Percentiles rank a stretch among this genome's conserved stretches.
Evolutionary conservation across 2,797 vertebrate species (phyloP).

Genomic region (Cercopithecus neglectus): DNA sequence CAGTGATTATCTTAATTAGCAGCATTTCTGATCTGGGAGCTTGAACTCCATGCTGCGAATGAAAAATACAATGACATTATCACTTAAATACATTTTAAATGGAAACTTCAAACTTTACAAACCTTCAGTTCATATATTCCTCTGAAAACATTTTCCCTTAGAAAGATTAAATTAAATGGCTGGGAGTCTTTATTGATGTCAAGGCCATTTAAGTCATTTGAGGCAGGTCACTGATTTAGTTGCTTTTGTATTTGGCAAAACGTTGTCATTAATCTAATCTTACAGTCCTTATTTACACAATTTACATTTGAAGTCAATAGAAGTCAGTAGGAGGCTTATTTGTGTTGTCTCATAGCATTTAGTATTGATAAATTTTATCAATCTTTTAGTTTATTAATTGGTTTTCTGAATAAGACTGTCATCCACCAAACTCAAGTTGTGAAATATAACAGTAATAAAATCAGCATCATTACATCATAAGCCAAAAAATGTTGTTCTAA

Average conservation of each 20-base stretch:
- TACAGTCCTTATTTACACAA: neutral
- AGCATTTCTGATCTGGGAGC: neutral
- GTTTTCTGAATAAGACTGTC: neutral
- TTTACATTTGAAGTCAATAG: conserved; percentile 10
- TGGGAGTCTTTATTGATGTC: conserved; percentile 5
- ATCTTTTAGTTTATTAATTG: conserved; percentile 30
- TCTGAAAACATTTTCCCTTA: conserved; percentile 38
- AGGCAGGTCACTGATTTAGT: neutral
- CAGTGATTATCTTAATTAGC: neutral
- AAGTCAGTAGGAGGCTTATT: neutral
- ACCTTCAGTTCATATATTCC: neutral
- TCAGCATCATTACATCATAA: neutral
- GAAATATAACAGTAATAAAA: conserved; percentile 39
- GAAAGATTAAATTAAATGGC: conserved; percentile 31
- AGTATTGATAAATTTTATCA: conserved; percentile 21
- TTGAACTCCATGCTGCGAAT: conserved; percentile 16
- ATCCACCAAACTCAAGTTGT: neutral
- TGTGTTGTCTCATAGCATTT: neutral
- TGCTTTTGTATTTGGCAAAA: neutral
- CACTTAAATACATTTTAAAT: conserved; percentile 25
- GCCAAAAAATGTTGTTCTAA: neutral
- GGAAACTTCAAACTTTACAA: conserved; percentile 54
- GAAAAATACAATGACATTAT: neutral
- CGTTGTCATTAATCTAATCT: neutral
- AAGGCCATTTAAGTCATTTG: conserved; percentile 7